Conservation (phyloP, 2,797 vertebrate species). For the Onychomys torridus region DNA sequence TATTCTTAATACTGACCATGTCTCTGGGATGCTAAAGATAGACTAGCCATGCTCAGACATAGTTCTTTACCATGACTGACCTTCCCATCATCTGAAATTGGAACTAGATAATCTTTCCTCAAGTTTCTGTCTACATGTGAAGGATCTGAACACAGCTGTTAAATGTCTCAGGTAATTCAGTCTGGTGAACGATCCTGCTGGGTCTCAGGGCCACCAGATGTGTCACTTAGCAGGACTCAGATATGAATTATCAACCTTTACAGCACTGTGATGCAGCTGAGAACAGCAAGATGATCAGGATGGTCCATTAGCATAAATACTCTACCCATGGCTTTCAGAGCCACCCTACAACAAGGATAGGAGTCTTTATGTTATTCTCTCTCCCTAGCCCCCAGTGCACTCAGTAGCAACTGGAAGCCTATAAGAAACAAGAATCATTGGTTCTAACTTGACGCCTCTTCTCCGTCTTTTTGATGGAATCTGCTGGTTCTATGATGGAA, state of each 20-base stretch:
- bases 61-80: not conserved
- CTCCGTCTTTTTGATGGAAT: not conserved
- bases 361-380: not conserved
- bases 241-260: not conserved
- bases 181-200: not conserved
- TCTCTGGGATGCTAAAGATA: not conserved
- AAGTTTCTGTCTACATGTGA: not conserved
- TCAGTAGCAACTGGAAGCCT: not conserved
- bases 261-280: not conserved
- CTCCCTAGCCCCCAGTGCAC: not conserved
- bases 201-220: not conserved
- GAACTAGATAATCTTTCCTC: not conserved
- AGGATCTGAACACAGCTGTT: not conserved
- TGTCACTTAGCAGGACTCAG: not conserved
- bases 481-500: not conserved
- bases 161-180: not conserved
- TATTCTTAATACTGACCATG: not conserved
- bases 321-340: not conserved
- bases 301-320: not conserved
- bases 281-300: not conserved
- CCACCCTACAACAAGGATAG: too few relatives aligned
- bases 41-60: too few relatives aligned
- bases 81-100: not conserved
- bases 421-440: not conserved
- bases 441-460: not conserved